phyloP scores from a whole-genome alignment of 2,888 invertebrate species.

The Iselma pallidipennis region DNA sequence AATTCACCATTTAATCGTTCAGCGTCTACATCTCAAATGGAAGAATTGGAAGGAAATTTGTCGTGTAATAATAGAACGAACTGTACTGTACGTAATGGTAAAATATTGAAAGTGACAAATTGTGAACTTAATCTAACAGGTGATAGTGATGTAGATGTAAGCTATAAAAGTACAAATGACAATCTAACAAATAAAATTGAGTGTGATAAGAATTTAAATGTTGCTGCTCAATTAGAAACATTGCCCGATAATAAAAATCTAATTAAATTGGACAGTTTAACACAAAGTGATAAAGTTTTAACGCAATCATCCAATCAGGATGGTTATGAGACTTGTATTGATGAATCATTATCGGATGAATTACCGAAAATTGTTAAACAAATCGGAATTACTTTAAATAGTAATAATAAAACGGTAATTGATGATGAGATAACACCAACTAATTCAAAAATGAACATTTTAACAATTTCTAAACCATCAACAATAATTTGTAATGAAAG shows the following conservation, averaged over 20 bases:
- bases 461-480: constrained; percentile 23
- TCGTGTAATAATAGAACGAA: constrained; percentile 12
- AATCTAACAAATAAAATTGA: constrained; percentile 29
- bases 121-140: constrained; percentile 13
- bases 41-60: constrained; percentile 41
- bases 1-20: constrained; percentile 57
- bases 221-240: constrained; percentile 21
- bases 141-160: constrained; percentile 47
- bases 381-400: constrained; percentile 19
- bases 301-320: constrained; percentile 46
- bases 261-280: constrained; percentile 35
- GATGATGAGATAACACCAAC: constrained; percentile 45
- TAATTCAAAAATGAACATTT: constrained; percentile 41
- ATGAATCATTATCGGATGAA: constrained; percentile 61
- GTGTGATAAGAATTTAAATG: constrained; percentile 17
- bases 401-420: no score
- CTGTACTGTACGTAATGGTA: constrained; percentile 1
- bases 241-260: constrained; percentile 22
- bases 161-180: constrained; percentile 47
- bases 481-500: no score
- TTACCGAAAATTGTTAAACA: constrained; percentile 22
- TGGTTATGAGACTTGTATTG: constrained; percentile 67
- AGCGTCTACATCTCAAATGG: constrained; percentile 45
- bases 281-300: constrained; percentile 38
- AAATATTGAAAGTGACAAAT: constrained; percentile 25